Evolutionary conservation across 1,140 invertebrate species (phyloP), one percentile per base, ranked within the genome.

Genomic region (Leptoteleia sp.): DNA sequence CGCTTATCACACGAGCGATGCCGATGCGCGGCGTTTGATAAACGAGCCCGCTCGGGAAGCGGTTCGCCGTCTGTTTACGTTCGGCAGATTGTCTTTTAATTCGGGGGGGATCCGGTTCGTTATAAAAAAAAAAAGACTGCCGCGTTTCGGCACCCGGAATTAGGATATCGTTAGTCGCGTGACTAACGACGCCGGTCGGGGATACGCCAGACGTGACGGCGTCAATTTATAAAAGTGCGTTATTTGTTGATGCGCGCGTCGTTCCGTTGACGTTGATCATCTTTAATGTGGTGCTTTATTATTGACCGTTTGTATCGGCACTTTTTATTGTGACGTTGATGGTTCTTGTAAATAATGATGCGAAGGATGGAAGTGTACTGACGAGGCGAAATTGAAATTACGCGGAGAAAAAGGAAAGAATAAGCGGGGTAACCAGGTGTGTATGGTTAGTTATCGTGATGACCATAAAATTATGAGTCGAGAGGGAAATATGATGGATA

Each of bases 11-110:
- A 64, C 31, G 13, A 25, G n/a, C n/a, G 17, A 17, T 31, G 22
- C 43, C 42, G 42, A 37, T 27, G 12, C 45, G 3, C 12, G 11
- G 1, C 5, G 25, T 38, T 48, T 40, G 50, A 68, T 38, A 57
- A 57, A 57, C 15, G 50, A 68, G 13, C n/a, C 57, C 47, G 40
- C 31, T 47, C 25, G 13, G 22, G 37, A 57, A 57, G 42, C 16
- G 29, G 25, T 54, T 45, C 4, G 25, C 15, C 37, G 47, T 22
- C 19, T 43, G 38, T 45, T 52, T 43, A 43, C 27, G 16, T 27
- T 64, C 33, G 47, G 22, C 45, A 9, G 62, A 54, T 54, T 45
- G 38, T 54, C 15, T 31, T 67, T 67, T 54, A 45, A 55, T 67
- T 67, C 9, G 62, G 54, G 11, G 29, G 3, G 3, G n/a, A n/a